Base-by-base conservation (phyloP, 2,797 vertebrate species). In the Pseudochromis fuscus region DNA sequence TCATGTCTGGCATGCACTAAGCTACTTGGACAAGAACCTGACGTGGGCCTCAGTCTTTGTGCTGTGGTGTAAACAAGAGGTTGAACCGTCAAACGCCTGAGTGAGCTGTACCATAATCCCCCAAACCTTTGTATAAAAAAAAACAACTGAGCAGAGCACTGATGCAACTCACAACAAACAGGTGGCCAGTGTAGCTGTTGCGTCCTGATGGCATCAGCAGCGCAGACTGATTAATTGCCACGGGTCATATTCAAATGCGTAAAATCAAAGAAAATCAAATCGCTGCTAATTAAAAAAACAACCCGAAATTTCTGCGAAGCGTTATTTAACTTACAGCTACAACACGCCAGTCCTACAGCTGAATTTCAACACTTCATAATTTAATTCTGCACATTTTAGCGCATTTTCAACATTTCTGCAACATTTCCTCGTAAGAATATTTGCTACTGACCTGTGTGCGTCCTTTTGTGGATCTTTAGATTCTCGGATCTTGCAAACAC, bases 381-480 rank as follows among this genome's bases (percentile, higher is more conserved):
- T 66, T 50, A 2, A 18, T 18, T 62, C 18, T 2, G 5, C 23
- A 25, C 10, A 30, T 35, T n/a, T 12, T 1, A 5, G 15, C 3
- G 25, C 24, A 55, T 42, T 66, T 50, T 3, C 35, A 27, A 68
- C 52, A 60, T 71, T 67, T 61, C 16, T n/a, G 3, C 51, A 55
- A 25, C 23, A 31, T 83, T 46, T 62, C 7, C 1, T 21, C 33
- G 12, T 5, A 31, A 5, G n/a, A 72, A 75, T 61, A 46, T 46
- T n/a, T 53, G 75, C 76, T 81, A 97, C 97, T 97, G 91, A 98
- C 96, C 97, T 96, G 97, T 99, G 91, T 99, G 97, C 83, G 97
- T 99, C 95, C 97, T 95, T 95, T 98, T 99, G 95, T 98, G 97
- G 86, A 98, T 99, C 94, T 99, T 99, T 75, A 99, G 96, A 87